Conservation (phyloP, 2,888 invertebrate genomes). For the Nowickia ferox region DNA sequence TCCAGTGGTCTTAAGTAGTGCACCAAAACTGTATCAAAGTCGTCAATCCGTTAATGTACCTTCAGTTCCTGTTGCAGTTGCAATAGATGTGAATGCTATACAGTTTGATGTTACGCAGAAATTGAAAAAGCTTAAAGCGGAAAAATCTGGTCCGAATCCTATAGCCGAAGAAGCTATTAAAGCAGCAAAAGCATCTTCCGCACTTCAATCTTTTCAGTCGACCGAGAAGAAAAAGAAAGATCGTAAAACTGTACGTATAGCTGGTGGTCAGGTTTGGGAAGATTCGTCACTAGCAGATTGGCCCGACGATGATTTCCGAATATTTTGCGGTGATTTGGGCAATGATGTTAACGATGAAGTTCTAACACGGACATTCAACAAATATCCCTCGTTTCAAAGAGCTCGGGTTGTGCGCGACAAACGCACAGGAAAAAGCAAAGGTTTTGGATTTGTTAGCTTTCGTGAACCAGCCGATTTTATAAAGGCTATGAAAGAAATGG, state of each 20-base stretch:
- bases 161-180: slow-evolving; percentile 87
- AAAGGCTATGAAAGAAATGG: slow-evolving; percentile 99
- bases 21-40: slow-evolving; percentile 88
- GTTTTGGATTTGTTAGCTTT: slow-evolving; percentile 99
- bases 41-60: slow-evolving; percentile 83
- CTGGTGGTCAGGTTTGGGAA: slow-evolving; percentile 98
- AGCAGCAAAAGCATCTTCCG: slow-evolving; percentile 86
- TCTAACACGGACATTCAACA: slow-evolving; percentile 96
- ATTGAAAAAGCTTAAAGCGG: slow-evolving; percentile 86
- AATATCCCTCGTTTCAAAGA: slow-evolving; percentile 95
- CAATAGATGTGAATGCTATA: slow-evolving; percentile 84
- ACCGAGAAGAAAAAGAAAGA: slow-evolving; percentile 84
- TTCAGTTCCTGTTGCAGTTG: slow-evolving; percentile 77
- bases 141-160: slow-evolving; percentile 86
- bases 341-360: slow-evolving; percentile 99
- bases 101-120: slow-evolving; percentile 86
- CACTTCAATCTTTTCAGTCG: slow-evolving; percentile 85
- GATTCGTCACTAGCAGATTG: slow-evolving; percentile 96
- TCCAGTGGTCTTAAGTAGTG: slow-evolving; percentile 88
- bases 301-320: slow-evolving; percentile 99
- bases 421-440: slow-evolving; percentile 98
- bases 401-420: slow-evolving; percentile 98
- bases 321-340: slow-evolving; percentile 99
- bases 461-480: slow-evolving; percentile 99
- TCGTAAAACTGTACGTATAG: slow-evolving; percentile 90